Percentiles rank a stretch among this genome's conserved stretches.
These are phyloP conservation scores for Zophobas morio DNA, from an alignment of 1,140 invertebrate genomes.

Conservation along the genomic window DNA sequence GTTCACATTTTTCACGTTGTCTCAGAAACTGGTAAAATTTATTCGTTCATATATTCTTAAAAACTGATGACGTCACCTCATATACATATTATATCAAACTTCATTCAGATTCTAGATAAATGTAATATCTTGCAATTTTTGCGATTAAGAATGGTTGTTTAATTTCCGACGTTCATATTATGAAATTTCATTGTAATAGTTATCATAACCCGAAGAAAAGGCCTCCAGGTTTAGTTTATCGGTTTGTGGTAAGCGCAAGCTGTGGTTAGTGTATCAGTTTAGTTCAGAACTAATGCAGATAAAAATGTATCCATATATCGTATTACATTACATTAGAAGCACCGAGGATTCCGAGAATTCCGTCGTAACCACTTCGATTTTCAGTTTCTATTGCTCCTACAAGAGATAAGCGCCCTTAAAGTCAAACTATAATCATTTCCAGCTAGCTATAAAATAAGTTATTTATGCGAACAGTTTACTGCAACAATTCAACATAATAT, in stretches of 20 bases:
- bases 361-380: background rate
- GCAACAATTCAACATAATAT: too few species aligned
- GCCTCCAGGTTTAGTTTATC: slow-evolving; percentile 10
- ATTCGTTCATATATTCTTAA: too few species aligned
- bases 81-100: too few species aligned
- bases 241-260: slow-evolving; percentile 9
- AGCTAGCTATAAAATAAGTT: background rate
- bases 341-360: background rate
- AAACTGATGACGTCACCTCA: too few species aligned
- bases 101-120: too few species aligned
- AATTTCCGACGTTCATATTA: background rate
- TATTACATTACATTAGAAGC: slow-evolving; percentile 7
- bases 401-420: background rate
- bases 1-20: too few species aligned
- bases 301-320: slow-evolving; percentile 23
- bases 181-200: slow-evolving; percentile 33
- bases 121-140: background rate
- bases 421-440: background rate
- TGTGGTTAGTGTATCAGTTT: slow-evolving; percentile 30
- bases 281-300: slow-evolving; percentile 29
- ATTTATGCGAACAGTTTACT: too few species aligned
- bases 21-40: too few species aligned
- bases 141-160: slow-evolving; percentile 1
- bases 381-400: background rate
- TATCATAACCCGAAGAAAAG: slow-evolving; percentile 24